A percentile compares a stretch with the other conserved stretches of the same genome.
These are phyloP conservation scores for Catharus fuscescens DNA, from an alignment of 2,113 vertebrate species.

Conservation along the genomic window DNA sequence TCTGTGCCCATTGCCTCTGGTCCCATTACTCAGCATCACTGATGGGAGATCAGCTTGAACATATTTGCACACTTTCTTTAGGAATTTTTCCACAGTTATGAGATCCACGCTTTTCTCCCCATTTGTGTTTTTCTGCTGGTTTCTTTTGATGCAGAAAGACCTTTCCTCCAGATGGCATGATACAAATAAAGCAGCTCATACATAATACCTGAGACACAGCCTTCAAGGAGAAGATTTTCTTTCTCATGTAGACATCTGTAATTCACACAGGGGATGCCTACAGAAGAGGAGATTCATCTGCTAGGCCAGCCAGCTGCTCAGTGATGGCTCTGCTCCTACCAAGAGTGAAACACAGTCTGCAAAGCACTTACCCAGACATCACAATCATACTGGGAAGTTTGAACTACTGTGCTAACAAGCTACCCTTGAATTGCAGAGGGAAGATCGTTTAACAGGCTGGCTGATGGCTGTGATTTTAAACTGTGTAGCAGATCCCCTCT, in stretches of 20 bases:
- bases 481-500: not conserved
- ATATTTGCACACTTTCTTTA: not conserved
- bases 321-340: not conserved
- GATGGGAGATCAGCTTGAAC: not conserved
- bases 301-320: not conserved
- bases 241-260: not conserved
- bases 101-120: fast-evolving
- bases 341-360: not conserved
- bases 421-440: not conserved
- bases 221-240: not conserved
- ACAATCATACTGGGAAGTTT: not conserved
- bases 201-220: not conserved
- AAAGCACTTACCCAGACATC: not conserved
- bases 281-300: not conserved
- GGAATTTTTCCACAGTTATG: not conserved
- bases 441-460: not conserved
- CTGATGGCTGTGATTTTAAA: not conserved
- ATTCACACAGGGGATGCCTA: not conserved
- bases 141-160: not conserved
- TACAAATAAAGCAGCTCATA: not conserved
- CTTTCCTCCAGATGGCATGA: not conserved
- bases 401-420: constrained; percentile 2
- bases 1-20: not conserved
- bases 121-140: not conserved
- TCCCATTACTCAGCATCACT: not conserved